phyloP scores from a whole-genome alignment of 2,888 invertebrate species.

The Morinoia aosen region DNA sequence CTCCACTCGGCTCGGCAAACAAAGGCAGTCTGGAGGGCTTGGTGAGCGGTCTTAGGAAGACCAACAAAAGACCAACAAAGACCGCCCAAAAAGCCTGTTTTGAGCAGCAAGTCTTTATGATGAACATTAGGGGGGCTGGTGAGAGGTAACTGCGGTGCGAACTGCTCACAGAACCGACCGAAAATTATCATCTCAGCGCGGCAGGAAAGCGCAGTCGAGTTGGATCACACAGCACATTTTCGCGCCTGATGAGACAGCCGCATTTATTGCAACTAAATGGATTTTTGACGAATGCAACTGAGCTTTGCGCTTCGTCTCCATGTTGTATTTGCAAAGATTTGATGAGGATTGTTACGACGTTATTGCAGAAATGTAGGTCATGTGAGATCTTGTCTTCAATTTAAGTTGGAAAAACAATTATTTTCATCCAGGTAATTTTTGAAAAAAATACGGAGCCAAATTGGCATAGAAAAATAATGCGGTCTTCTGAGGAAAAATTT shows the following conservation, averaged over 20 bases:
- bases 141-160: neutral
- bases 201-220: neutral
- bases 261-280: neutral
- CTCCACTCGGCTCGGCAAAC: neutral
- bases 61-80: conserved; percentile 44
- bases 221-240: neutral
- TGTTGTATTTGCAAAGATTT: no score
- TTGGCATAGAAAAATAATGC: no score
- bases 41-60: conserved; percentile 22
- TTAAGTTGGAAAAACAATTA: no score
- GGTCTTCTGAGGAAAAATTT: no score
- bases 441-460: no score
- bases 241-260: neutral
- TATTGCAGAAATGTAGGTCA: no score
- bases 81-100: conserved; percentile 38
- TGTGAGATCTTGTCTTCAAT: no score
- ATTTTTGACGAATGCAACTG: neutral
- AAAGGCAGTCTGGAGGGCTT: conserved; percentile 5
- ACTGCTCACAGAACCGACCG: neutral
- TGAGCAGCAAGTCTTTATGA: conserved; percentile 18
- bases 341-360: no score
- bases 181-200: neutral
- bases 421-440: no score
- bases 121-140: conserved; percentile 26
- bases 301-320: neutral